Base-by-base conservation (phyloP, 2,888 invertebrate species). In the Drosophila anomalipes region DNA sequence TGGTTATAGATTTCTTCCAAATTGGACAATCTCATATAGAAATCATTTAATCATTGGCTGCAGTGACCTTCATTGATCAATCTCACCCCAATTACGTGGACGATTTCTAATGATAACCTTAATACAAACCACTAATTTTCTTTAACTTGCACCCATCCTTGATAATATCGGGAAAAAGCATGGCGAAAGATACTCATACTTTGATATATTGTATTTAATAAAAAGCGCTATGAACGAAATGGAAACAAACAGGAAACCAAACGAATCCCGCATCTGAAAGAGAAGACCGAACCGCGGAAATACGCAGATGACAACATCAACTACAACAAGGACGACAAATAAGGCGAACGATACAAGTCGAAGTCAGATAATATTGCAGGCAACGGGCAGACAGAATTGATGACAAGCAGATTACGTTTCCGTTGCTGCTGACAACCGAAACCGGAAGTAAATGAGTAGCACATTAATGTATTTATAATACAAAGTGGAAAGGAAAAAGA, bases 331-430 rank as follows among this genome's bases (percentile, higher is more conserved):
- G 35, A 60, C 63, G 61, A 64, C 66, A 76, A 72, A 47, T 41
- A 61, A 66, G 70, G 44, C 59, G 54, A 52, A 54, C 47, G 59
- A 22, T 64, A 58, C 54, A 56, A 56, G 47, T 60, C 28, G 61
- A 47, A 54, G 63, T 32, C 81, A 69, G 58, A 59, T 69, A 81
- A 64, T 73, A 66, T 52, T 51, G 61, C 62, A 61, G 69, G 61
- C 67, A 70, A 59, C 59, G 67, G 65, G 19, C 74, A 66, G 70
- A 51, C 65, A 59, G 69, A 78, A 78, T 80, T 83, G 90, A 89
- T 86, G 90, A 89, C 86, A 86, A 90, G 84, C 84, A 90, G 90
- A 87, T 87, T 87, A 89, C 90, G 90, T 82, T 87, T 87, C 86
- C 86, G 90, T 66, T 89, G 89, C 64, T 74, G 75, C 70, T 86